Evolutionary conservation across 2,888 invertebrate genomes (phyloP).

Genomic region (Pseudococcus longispinus): DNA sequence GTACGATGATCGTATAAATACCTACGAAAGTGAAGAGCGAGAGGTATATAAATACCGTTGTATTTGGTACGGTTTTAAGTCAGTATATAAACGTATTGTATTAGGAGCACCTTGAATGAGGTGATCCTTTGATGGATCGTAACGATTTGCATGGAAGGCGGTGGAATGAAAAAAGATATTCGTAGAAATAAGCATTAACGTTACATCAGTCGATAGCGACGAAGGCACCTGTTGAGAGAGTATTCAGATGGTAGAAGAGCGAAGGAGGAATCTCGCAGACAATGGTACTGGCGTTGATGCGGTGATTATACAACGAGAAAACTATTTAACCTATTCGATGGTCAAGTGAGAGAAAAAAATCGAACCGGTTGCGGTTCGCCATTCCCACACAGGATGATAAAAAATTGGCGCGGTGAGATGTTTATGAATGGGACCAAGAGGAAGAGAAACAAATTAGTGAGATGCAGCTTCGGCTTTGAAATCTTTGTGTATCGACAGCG

Average conservation of each 20-base stretch:
- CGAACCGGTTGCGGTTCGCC: not conserved
- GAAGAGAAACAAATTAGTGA: not conserved
- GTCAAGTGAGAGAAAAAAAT: constrained; percentile 5
- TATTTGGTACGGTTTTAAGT: not conserved
- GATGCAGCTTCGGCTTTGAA: not conserved
- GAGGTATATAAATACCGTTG: not conserved
- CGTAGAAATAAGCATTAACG: not conserved
- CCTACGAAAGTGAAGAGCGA: not conserved
- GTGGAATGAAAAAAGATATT: not conserved
- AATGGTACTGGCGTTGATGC: not conserved
- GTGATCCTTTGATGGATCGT: not conserved
- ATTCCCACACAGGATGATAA: not conserved
- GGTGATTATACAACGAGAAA: not conserved
- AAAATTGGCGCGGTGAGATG: not conserved
- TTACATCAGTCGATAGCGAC: not conserved
- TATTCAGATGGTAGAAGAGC: not conserved
- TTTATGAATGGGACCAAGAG: not conserved
- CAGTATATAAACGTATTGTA: not conserved
- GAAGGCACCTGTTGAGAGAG: not conserved
- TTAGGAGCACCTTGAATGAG: not conserved
- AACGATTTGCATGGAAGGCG: not conserved
- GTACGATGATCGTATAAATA: not conserved
- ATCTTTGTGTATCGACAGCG: not conserved
- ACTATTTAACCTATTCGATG: not conserved
- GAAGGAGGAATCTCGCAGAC: not conserved